Conservation (phyloP, 1,140 invertebrate species). For the Drosophila carrolli region DNA sequence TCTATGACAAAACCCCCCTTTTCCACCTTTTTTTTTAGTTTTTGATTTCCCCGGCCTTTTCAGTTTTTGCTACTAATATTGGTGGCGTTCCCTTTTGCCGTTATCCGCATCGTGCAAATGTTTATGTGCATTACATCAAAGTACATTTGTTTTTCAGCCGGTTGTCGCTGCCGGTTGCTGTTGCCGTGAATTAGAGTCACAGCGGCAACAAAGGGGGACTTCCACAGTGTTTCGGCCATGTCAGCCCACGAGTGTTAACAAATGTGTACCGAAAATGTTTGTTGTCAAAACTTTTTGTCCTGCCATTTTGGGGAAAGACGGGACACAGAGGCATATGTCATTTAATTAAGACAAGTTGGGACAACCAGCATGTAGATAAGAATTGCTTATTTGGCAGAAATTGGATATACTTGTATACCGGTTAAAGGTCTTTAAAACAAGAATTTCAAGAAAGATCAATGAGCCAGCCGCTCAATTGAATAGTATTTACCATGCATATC, state of each 20-base stretch:
- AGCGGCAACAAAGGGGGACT: constrained; percentile 23
- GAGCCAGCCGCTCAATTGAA: constrained; percentile 1
- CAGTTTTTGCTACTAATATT: constrained; percentile 32
- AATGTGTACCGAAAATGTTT: constrained; percentile 41
- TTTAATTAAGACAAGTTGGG: constrained; percentile 36
- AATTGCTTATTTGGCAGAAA: constrained; percentile 1
- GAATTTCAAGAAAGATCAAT: neutral
- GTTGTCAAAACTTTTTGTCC: constrained; percentile 33
- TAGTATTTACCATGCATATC: neutral
- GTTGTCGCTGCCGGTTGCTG: constrained; percentile 36
- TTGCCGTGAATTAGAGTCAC: constrained; percentile 45
- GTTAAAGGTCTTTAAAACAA: neutral
- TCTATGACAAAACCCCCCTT: constrained; percentile 18
- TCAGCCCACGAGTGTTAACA: constrained; percentile 41
- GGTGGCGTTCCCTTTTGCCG: constrained; percentile 40
- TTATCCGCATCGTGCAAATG: constrained; percentile 48
- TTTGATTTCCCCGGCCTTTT: neutral
- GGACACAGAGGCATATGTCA: constrained; percentile 15
- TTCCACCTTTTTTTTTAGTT: neutral
- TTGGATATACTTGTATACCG: neutral
- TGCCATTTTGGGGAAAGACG: constrained; percentile 22
- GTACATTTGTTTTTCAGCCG: constrained; percentile 72
- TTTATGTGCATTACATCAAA: constrained; percentile 75
- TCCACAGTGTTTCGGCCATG: constrained; percentile 54
- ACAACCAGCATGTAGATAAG: constrained; percentile 9